A percentile compares a stretch with the other conserved stretches of the same genome.
Evolutionary conservation across 2,113 vertebrate genomes (phyloP).

Genomic region (Crocuta crocuta): DNA sequence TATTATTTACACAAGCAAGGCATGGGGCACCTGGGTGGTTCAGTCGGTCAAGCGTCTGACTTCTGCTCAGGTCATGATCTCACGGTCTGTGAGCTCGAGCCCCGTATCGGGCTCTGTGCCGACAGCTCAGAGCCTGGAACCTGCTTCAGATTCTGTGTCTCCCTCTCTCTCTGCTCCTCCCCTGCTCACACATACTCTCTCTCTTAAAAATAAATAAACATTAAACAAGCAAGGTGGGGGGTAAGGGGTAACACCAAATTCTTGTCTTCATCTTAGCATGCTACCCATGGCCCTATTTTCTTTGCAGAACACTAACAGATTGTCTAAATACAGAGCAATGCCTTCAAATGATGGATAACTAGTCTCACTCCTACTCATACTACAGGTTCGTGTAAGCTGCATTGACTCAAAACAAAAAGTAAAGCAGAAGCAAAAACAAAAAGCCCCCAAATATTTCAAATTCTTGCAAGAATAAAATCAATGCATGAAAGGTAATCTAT

Average conservation of each 20-base stretch:
- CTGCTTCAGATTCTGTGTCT: too few relatives aligned
- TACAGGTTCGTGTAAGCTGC: not conserved
- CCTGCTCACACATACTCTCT: too few relatives aligned
- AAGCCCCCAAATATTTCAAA: not conserved
- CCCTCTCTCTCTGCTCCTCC: too few relatives aligned
- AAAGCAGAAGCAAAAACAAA: slow-evolving; percentile 17
- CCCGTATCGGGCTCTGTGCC: too few relatives aligned
- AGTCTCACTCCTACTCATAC: not conserved
- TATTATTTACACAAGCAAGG: not conserved
- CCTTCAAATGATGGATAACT: not conserved
- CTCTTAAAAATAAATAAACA: too few relatives aligned
- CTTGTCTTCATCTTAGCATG: not conserved
- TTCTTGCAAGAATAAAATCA: slow-evolving; percentile 25
- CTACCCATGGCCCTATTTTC: not conserved
- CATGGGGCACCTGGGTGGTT: too few relatives aligned
- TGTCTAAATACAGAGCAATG: not conserved
- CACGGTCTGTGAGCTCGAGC: too few relatives aligned
- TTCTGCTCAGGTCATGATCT: too few relatives aligned
- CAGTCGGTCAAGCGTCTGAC: too few relatives aligned
- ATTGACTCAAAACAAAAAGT: slow-evolving; percentile 28
- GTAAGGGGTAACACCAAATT: not conserved
- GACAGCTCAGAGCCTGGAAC: too few relatives aligned
- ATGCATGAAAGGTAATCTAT: not conserved
- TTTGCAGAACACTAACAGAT: not conserved
- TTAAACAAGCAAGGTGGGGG: too few relatives aligned